These are phyloP conservation scores for Pinna nobilis DNA, from an alignment of 1,140 invertebrate species.

Conservation along the genomic window DNA sequence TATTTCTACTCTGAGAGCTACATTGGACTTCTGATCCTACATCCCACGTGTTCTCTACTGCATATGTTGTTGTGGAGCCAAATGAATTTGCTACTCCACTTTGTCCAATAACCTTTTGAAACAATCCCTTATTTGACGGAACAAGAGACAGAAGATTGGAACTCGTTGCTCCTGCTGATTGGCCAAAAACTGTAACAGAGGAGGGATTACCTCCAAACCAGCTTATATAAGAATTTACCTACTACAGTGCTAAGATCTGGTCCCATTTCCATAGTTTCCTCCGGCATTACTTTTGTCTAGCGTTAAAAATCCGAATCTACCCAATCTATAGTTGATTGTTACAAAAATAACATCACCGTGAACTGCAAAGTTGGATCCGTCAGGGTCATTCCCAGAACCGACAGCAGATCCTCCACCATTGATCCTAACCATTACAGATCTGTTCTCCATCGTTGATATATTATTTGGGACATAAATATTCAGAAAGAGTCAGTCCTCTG, in stretches of 20 bases:
- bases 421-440: no score
- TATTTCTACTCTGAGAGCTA: background rate
- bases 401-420: no score
- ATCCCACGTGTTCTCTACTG: slow-evolving; percentile 19
- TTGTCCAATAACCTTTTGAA: slow-evolving; percentile 36
- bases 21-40: slow-evolving; percentile 12
- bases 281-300: slow-evolving; percentile 19
- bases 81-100: slow-evolving; percentile 37
- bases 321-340: slow-evolving; percentile 83
- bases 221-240: slow-evolving; percentile 88
- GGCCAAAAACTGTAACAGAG: slow-evolving; percentile 95
- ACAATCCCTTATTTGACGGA: slow-evolving; percentile 17
- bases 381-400: no score
- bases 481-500: no score
- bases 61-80: no score
- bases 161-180: slow-evolving; percentile 93
- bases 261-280: slow-evolving; percentile 78
- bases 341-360: slow-evolving; percentile 88
- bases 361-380: slow-evolving; percentile 84
- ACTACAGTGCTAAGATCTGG: slow-evolving; percentile 86
- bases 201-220: slow-evolving; percentile 95
- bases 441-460: no score
- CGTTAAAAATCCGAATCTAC: slow-evolving; percentile 87
- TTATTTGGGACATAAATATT: no score
- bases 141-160: slow-evolving; percentile 84